A percentile compares a stretch with the other conserved stretches of the same genome.
Evolutionary conservation across 2,888 invertebrate genomes (phyloP).

Genomic region (Thera britannica): DNA sequence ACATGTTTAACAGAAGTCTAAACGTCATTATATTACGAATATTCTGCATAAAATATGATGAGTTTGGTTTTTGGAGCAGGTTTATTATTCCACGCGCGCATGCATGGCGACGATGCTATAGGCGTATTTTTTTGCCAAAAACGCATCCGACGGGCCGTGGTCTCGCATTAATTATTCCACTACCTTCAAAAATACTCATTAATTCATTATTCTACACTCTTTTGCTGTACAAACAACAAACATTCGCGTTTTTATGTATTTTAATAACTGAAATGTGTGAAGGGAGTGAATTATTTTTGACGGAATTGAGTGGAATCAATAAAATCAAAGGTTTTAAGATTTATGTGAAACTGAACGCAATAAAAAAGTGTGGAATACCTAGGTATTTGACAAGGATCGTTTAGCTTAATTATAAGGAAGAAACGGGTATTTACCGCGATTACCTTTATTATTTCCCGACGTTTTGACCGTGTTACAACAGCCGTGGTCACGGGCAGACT

Average conservation of each 20-base stretch:
- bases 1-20: conserved; percentile 16
- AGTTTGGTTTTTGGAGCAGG: conserved; percentile 12
- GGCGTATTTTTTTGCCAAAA: conserved; percentile 79
- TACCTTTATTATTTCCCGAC: too few species aligned
- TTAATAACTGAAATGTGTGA: neutral
- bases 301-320: neutral
- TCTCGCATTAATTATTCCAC: conserved; percentile 57
- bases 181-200: conserved; percentile 32
- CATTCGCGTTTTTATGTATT: neutral
- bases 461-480: too few species aligned
- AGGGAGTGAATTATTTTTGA: neutral
- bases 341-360: too few species aligned
- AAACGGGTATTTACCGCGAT: too few species aligned
- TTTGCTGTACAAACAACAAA: conserved; percentile 10
- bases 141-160: conserved; percentile 71
- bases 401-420: too few species aligned
- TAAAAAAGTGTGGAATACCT: too few species aligned
- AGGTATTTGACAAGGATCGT: too few species aligned
- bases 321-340: neutral
- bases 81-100: conserved; percentile 13
- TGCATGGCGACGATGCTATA: conserved; percentile 47
- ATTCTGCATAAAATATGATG: conserved; percentile 6
- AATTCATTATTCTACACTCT: conserved; percentile 4
- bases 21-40: conserved; percentile 6
- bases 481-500: too few species aligned